phyloP scores from a whole-genome alignment of 64 coral and sea anemone species.

The Dendrophyllia cribrosa region DNA sequence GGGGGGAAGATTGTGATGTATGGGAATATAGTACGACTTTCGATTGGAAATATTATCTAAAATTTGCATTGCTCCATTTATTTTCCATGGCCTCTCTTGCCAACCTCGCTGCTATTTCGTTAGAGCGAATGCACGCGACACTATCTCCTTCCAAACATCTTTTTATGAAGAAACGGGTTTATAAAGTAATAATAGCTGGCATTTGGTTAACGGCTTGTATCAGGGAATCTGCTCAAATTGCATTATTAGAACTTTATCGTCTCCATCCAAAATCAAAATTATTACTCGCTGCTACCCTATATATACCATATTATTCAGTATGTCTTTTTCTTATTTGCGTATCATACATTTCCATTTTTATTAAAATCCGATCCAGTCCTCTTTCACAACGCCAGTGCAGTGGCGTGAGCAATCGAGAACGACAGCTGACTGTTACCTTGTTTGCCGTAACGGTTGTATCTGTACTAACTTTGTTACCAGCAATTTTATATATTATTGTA shows the following conservation, averaged over 20 bases:
- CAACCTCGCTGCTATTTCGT: background rate
- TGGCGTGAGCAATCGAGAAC: background rate
- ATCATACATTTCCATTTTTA: constrained; percentile 1
- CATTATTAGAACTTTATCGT: background rate
- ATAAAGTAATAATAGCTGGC: background rate
- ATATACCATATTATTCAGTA: background rate
- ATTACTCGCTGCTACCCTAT: background rate
- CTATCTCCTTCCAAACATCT: background rate
- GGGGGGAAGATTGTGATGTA: background rate
- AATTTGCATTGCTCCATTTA: background rate
- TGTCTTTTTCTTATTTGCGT: background rate
- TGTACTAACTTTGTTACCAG: background rate
- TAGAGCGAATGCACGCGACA: background rate
- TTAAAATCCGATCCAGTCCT: background rate
- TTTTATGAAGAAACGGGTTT: background rate
- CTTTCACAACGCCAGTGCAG: background rate
- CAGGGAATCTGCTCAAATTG: background rate
- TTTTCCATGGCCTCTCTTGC: background rate
- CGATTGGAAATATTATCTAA: background rate
- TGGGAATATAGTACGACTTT: background rate
- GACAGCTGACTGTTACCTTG: background rate
- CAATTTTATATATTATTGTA: background rate
- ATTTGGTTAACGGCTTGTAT: background rate
- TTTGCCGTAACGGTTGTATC: background rate
- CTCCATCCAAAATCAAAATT: background rate